These are phyloP conservation scores for Gopherus flavomarginatus DNA, from an alignment of 2,113 vertebrate species.

Conservation along the genomic window DNA sequence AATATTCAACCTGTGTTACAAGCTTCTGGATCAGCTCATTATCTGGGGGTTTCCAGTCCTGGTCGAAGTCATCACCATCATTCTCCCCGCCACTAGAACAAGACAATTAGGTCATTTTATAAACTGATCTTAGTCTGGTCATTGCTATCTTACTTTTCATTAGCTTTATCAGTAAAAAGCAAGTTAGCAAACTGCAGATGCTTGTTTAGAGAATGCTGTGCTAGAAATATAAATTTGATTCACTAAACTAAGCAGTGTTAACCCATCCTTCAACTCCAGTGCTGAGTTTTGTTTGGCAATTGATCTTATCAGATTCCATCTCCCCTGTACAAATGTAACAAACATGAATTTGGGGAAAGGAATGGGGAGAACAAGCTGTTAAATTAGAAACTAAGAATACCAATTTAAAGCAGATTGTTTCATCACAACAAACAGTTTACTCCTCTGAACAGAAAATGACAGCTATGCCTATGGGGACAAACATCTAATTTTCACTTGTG, in stretches of 20 bases:
- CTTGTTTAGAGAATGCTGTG: background rate
- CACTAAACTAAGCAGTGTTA: background rate
- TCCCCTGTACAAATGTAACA: background rate
- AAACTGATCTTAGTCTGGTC: background rate
- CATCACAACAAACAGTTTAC: background rate
- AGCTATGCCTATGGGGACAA: background rate
- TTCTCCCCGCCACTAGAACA: constrained; percentile 88
- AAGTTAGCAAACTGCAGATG: background rate
- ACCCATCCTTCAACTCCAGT: background rate
- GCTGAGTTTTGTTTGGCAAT: background rate
- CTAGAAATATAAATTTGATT: background rate
- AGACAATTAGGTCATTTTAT: constrained; percentile 20
- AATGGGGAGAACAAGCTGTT: background rate
- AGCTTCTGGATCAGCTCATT: constrained; percentile 90
- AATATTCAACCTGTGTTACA: constrained; percentile 94
- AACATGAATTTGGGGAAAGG: background rate
- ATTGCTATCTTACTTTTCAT: background rate
- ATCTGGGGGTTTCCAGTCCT: constrained; percentile 92
- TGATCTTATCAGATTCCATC: background rate
- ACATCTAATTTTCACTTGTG: background rate
- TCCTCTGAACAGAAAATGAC: background rate
- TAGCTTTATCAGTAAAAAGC: background rate
- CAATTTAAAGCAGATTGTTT: background rate
- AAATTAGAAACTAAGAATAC: background rate
- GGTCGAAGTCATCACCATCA: constrained; percentile 82